Evolutionary conservation across 2,888 invertebrate genomes (phyloP).

Genomic region (Drosophila barbarae): DNA sequence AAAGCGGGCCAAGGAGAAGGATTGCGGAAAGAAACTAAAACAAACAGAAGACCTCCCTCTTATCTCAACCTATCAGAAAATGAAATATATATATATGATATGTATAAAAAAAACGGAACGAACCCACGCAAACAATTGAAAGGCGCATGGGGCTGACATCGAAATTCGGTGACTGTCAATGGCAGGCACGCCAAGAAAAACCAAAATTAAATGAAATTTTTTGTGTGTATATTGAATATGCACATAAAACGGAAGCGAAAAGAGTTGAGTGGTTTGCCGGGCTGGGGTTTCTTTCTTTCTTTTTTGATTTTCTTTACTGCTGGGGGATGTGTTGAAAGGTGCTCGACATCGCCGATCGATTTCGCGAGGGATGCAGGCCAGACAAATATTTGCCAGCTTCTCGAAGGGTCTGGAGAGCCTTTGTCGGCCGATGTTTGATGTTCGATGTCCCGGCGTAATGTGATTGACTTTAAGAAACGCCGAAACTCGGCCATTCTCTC

Average conservation of each 20-base stretch:
- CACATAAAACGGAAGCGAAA: constrained; percentile 39
- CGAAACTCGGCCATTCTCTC: constrained; percentile 33
- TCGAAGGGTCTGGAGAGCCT: constrained; percentile 33
- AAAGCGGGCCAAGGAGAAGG: constrained; percentile 25
- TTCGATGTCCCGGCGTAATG: constrained; percentile 36
- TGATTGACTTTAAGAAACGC: constrained; percentile 59
- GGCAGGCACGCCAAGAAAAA: constrained; percentile 51
- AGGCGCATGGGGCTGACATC: constrained; percentile 63
- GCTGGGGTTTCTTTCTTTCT: neutral
- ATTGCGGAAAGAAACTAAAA: constrained; percentile 22
- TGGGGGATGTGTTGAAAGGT: constrained; percentile 21
- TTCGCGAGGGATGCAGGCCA: constrained; percentile 30
- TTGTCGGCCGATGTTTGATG: constrained; percentile 50
- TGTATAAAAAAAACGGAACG: neutral
- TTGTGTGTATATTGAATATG: constrained; percentile 59
- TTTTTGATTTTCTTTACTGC: neutral
- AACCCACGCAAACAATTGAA: constrained; percentile 28
- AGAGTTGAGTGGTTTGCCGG: constrained; percentile 30
- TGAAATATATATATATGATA: constrained; percentile 3
- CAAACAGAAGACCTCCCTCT: constrained; percentile 21
- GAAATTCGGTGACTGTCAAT: constrained; percentile 69
- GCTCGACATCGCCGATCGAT: constrained; percentile 26
- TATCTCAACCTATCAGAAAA: constrained; percentile 22
- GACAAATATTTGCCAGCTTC: constrained; percentile 38
- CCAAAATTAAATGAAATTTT: constrained; percentile 38